Conservation (phyloP, 2,888 invertebrate species). For the Drosophila borealis region DNA sequence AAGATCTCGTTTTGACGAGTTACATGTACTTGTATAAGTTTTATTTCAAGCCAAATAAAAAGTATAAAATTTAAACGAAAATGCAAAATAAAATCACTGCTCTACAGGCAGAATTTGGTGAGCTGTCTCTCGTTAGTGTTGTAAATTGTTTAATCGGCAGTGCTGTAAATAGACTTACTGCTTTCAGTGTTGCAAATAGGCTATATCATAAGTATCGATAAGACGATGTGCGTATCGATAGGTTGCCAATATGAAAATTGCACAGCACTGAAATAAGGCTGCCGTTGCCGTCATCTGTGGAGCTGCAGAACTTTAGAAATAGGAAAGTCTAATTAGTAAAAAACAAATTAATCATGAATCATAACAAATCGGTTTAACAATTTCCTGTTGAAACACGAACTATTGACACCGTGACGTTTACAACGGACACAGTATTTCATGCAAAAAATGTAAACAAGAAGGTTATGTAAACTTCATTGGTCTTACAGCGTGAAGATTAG, state of each 20-base stretch:
- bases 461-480: conserved; percentile 84
- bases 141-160: conserved; percentile 22
- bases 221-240: conserved; percentile 1
- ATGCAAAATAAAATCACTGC: conserved; percentile 73
- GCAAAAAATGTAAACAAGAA: conserved; percentile 75
- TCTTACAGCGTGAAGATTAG: conserved; percentile 73
- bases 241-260: not conserved
- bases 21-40: conserved; percentile 21
- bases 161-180: conserved; percentile 11
- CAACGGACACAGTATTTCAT: not conserved
- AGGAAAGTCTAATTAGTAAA: conserved; percentile 53
- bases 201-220: conserved; percentile 11
- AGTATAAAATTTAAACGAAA: conserved; percentile 73
- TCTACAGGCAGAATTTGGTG: conserved; percentile 72
- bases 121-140: conserved; percentile 69
- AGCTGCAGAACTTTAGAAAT: conserved; percentile 27
- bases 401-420: not conserved
- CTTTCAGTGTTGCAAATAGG: conserved; percentile 1
- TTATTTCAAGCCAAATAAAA: conserved; percentile 64
- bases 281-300: conserved; percentile 65
- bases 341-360: conserved; percentile 26
- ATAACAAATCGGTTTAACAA: conserved; percentile 1
- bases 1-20: conserved; percentile 15
- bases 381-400: not conserved
- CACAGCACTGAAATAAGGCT: conserved; percentile 43